A percentile compares a stretch with the other conserved stretches of the same genome.
Conservation (phyloP, 2,888 invertebrate species). For the Drosophila macrothrix region DNA sequence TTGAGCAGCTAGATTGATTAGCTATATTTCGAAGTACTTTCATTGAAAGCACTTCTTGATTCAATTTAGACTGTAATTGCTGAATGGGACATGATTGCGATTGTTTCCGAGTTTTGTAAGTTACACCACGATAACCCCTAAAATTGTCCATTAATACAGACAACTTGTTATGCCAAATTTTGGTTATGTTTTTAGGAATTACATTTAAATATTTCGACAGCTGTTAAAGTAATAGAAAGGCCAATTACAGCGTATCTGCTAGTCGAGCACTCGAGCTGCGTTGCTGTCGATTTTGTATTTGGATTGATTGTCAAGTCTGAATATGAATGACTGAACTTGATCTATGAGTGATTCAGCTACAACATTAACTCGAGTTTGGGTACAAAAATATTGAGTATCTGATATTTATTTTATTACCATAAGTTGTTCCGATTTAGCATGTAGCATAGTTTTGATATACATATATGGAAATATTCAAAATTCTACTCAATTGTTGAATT, state of each 20-base stretch:
- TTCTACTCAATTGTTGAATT: too few relatives aligned
- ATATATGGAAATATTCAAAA: too few relatives aligned
- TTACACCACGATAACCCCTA: too few relatives aligned
- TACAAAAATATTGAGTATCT: neutral
- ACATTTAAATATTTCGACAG: neutral
- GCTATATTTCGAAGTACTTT: neutral
- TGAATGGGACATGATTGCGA: too few relatives aligned
- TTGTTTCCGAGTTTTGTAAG: too few relatives aligned
- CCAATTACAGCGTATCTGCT: neutral
- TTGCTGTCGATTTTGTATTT: conserved; percentile 53
- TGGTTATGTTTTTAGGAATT: too few relatives aligned
- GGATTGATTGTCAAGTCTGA: conserved; percentile 56
- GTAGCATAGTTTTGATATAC: too few relatives aligned
- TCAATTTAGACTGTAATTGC: too few relatives aligned
- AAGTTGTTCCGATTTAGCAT: too few relatives aligned
- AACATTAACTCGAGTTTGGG: neutral
- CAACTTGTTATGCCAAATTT: too few relatives aligned
- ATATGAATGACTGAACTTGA: neutral
- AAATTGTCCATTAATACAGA: too few relatives aligned
- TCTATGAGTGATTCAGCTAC: neutral
- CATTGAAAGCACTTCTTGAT: neutral
- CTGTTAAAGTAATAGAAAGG: neutral
- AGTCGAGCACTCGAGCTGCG: conserved; percentile 15
- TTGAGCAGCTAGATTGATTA: too few relatives aligned
- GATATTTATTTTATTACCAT: neutral